A percentile compares a stretch with the other conserved stretches of the same genome.
Evolutionary conservation across 2,113 vertebrate genomes (phyloP).

Genomic region (zebrafish (Danio rerio)): DNA sequence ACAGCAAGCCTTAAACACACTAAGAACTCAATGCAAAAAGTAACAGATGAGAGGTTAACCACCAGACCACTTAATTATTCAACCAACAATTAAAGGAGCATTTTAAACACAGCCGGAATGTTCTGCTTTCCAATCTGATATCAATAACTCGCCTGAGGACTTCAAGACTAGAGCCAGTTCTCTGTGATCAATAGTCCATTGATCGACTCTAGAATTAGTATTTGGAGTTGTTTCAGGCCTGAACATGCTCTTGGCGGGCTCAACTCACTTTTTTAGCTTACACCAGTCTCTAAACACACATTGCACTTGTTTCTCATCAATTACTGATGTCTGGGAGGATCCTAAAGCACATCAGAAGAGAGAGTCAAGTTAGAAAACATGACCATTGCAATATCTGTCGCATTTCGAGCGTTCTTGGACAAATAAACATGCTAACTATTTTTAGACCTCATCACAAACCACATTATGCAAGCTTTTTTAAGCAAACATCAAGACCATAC

Average conservation of each 20-base stretch:
- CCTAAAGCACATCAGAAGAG: neutral
- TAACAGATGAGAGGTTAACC: constrained; percentile 28
- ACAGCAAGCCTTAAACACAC: constrained; percentile 23
- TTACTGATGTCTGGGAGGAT: constrained; percentile 11
- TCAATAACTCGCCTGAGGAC: constrained; percentile 65
- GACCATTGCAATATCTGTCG: too few relatives aligned
- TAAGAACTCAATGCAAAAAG: constrained; percentile 22
- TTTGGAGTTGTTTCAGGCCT: constrained; percentile 39
- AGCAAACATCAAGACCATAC: too few relatives aligned
- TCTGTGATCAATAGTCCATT: constrained; percentile 66
- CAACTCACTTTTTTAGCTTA: neutral
- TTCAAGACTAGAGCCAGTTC: constrained; percentile 56
- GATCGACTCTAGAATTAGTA: constrained; percentile 60
- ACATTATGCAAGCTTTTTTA: too few relatives aligned
- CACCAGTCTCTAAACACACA: constrained; percentile 33
- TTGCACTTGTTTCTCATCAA: constrained; percentile 13
- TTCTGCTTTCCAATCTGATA: constrained; percentile 59
- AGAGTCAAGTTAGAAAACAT: neutral
- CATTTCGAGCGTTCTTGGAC: too few relatives aligned
- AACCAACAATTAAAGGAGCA: constrained; percentile 31
- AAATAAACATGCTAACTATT: too few relatives aligned
- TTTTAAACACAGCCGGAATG: constrained; percentile 44
- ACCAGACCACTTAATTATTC: constrained; percentile 49
- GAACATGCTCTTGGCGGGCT: neutral
- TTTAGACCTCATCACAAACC: too few relatives aligned